Evolutionary conservation across 1,140 invertebrate species (phyloP).

Genomic region (Ooceraea biroi): DNA sequence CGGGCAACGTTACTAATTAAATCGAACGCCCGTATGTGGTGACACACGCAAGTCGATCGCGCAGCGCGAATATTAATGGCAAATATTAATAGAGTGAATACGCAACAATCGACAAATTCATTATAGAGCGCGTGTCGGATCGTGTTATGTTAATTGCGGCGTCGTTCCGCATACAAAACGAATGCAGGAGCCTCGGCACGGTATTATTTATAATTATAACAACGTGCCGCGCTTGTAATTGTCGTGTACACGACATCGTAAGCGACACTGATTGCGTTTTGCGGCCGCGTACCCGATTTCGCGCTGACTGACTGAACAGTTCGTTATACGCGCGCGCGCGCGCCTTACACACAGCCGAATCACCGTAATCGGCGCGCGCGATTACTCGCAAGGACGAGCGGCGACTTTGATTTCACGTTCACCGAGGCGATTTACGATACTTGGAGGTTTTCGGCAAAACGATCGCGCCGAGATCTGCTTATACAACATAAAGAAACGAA

Average conservation of each 20-base stretch:
- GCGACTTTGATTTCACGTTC: conserved; percentile 25
- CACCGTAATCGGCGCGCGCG: conserved; percentile 39
- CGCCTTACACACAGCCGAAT: no score
- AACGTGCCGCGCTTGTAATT: conserved; percentile 13
- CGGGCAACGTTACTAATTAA: conserved; percentile 34
- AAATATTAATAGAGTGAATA: conserved; percentile 50
- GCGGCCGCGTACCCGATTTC: conserved; percentile 50
- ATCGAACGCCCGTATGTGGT: conserved; percentile 14
- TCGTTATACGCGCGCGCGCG: conserved; percentile 22
- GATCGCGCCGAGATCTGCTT: not conserved
- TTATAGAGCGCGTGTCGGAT: conserved; percentile 38
- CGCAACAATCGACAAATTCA: conserved; percentile 40
- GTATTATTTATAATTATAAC: conserved; percentile 56
- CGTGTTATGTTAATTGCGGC: conserved; percentile 52
- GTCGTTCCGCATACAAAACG: conserved; percentile 37
- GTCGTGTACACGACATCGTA: conserved; percentile 46
- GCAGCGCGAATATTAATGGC: conserved; percentile 32
- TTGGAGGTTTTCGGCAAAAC: not conserved
- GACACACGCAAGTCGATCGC: not conserved
- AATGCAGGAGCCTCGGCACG: conserved; percentile 32
- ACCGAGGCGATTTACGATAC: conserved; percentile 5
- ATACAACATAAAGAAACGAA: not conserved
- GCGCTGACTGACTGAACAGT: conserved; percentile 43
- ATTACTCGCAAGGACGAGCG: conserved; percentile 48
- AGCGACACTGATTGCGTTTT: conserved; percentile 56